These are phyloP conservation scores for Pasiphila rectangulata DNA, from an alignment of 2,888 invertebrate species.

Conservation along the genomic window DNA sequence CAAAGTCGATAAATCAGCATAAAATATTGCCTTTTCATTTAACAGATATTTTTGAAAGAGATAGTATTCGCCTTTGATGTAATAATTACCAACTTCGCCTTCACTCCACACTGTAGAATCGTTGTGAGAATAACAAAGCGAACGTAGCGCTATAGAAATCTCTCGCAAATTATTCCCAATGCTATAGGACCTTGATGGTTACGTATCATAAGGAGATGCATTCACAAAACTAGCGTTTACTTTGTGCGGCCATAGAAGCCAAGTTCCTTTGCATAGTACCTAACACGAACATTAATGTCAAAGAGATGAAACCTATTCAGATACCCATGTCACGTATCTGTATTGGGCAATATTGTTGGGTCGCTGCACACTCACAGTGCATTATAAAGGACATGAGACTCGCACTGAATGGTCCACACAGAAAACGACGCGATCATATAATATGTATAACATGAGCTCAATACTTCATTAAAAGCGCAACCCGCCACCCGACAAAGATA, in stretches of 20 bases:
- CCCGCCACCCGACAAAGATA: conserved; percentile 46
- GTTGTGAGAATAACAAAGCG: conserved; percentile 3
- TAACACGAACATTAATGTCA: conserved; percentile 29
- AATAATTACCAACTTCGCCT: no score
- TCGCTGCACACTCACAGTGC: conserved; percentile 40
- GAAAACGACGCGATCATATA: conserved; percentile 47
- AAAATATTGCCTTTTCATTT: no score
- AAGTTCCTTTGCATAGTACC: conserved; percentile 35
- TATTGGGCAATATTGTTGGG: conserved; percentile 37
- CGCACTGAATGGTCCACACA: conserved; percentile 39
- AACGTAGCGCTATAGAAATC: conserved; percentile 2
- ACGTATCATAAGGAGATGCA: conserved; percentile 18
- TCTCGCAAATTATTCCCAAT: conserved; percentile 17
- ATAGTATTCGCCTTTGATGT: no score
- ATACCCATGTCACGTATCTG: conserved; percentile 42
- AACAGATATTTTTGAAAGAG: no score
- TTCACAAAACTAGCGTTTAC: conserved; percentile 28
- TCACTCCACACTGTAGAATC: not conserved
- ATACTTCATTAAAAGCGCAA: conserved; percentile 56
- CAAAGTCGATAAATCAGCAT: no score
- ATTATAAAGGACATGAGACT: conserved; percentile 40
- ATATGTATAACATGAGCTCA: conserved; percentile 56
- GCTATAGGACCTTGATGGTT: conserved; percentile 18
- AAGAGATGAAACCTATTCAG: conserved; percentile 37
- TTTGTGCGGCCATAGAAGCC: conserved; percentile 29